phyloP scores from a whole-genome alignment of 2,113 vertebrate genomes.

The Anas platyrhynchos region DNA sequence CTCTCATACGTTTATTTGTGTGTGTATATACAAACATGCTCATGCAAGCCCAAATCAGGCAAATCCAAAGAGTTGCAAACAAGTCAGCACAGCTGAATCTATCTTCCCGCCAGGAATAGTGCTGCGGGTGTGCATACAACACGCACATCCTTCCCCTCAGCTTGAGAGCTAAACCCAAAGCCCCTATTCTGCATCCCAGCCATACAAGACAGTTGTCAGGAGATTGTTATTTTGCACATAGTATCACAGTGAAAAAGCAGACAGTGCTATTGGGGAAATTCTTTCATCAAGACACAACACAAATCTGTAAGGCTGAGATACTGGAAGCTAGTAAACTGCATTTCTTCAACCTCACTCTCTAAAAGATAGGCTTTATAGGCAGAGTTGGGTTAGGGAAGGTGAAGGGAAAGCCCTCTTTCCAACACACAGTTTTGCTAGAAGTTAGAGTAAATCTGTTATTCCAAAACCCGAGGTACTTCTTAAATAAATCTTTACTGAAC shows the following conservation, averaged over 20 bases:
- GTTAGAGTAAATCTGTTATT: not conserved
- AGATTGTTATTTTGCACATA: not conserved
- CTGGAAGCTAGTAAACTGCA: not conserved
- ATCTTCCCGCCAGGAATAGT: not conserved
- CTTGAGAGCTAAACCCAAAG: not conserved
- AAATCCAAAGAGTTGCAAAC: slow-evolving; percentile 18
- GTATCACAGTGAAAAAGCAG: not conserved
- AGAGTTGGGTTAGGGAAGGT: not conserved
- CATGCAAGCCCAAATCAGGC: not conserved
- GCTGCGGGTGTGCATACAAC: not conserved
- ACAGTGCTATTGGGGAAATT: not conserved
- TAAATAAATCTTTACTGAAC: not conserved
- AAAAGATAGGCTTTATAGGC: not conserved
- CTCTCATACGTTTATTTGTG: not conserved
- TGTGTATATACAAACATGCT: not conserved
- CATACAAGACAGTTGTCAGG: not conserved
- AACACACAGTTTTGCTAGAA: not conserved
- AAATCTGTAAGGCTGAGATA: not conserved
- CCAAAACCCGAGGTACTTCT: not conserved
- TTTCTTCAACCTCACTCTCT: not conserved
- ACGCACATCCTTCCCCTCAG: not conserved
- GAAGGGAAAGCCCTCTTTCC: not conserved
- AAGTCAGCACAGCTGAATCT: slow-evolving; percentile 10
- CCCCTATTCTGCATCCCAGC: not conserved
- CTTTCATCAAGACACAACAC: not conserved